Conservation (phyloP, 2,797 vertebrate species). For the Cossypha polioptera region DNA sequence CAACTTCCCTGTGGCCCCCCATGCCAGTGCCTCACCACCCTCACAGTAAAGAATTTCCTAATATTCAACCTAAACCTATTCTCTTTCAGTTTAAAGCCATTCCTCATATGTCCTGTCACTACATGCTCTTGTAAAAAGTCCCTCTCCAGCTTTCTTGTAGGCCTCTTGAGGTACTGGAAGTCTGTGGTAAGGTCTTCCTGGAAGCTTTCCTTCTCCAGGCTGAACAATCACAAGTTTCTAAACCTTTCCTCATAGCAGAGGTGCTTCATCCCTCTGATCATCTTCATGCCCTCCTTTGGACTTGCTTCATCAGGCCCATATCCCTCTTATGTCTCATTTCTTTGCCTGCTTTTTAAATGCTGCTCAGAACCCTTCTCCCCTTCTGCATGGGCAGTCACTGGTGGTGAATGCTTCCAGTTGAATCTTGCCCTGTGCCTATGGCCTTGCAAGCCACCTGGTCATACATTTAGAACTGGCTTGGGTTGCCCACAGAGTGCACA, state of each 20-base stretch:
- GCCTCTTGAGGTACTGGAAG: not conserved
- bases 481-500: not conserved
- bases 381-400: not conserved
- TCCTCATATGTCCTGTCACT: not conserved
- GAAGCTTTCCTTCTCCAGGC: not conserved
- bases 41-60: not conserved
- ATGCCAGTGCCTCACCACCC: not conserved
- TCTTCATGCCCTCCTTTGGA: not conserved
- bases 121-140: not conserved
- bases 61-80: not conserved
- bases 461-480: not conserved
- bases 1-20: not conserved
- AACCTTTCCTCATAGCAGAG: not conserved
- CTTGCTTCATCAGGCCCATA: accelerated
- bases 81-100: not conserved
- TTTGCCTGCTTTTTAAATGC: not conserved
- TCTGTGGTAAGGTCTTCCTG: not conserved
- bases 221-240: not conserved
- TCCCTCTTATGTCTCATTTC: not conserved
- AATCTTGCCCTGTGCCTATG: accelerated
- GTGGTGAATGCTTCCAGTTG: not conserved
- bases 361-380: not conserved
- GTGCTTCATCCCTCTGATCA: not conserved
- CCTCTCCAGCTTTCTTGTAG: not conserved
- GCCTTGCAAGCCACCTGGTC: not conserved